Percentiles rank a stretch among this genome's conserved stretches.
These are phyloP conservation scores for Drosophila pruinosa DNA, from an alignment of 1,140 invertebrate species.

Conservation along the genomic window DNA sequence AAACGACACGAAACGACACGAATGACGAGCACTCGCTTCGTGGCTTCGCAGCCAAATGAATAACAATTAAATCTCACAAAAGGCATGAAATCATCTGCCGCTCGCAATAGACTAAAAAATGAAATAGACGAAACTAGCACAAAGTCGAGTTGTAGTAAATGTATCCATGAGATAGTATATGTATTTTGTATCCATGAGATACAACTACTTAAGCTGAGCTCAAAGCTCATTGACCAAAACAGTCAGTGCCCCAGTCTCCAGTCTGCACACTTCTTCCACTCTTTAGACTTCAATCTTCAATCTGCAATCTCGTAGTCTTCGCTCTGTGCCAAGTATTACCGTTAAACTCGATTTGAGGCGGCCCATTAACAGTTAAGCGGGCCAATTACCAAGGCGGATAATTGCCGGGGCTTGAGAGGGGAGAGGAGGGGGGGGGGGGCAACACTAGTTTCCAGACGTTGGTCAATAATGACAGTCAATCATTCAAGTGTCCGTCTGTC, in stretches of 20 bases:
- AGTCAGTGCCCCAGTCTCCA: slow-evolving; percentile 30
- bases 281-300: slow-evolving; percentile 6
- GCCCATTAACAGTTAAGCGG: slow-evolving; percentile 78
- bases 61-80: slow-evolving; percentile 78
- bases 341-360: slow-evolving; percentile 69
- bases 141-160: slow-evolving; percentile 41
- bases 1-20: slow-evolving; percentile 2
- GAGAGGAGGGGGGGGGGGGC: background rate
- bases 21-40: slow-evolving; percentile 44
- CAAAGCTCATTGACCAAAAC: slow-evolving; percentile 77
- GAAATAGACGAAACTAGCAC: slow-evolving; percentile 38
- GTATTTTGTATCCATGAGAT: slow-evolving; percentile 42
- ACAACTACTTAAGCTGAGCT: slow-evolving; percentile 32
- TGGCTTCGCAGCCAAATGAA: slow-evolving; percentile 53
- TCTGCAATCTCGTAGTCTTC: slow-evolving; percentile 14
- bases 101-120: slow-evolving; percentile 43
- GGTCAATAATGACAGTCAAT: slow-evolving; percentile 19
- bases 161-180: slow-evolving; percentile 38
- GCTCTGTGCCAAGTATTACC: slow-evolving; percentile 46
- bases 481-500: slow-evolving; percentile 47
- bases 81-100: slow-evolving; percentile 79
- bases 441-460: too few relatives aligned
- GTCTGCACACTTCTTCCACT: background rate
- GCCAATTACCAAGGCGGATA: slow-evolving; percentile 73
- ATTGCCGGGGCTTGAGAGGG: slow-evolving; percentile 48